Evolutionary conservation across 2,113 vertebrate species (phyloP).

Genomic region (Indri indri): DNA sequence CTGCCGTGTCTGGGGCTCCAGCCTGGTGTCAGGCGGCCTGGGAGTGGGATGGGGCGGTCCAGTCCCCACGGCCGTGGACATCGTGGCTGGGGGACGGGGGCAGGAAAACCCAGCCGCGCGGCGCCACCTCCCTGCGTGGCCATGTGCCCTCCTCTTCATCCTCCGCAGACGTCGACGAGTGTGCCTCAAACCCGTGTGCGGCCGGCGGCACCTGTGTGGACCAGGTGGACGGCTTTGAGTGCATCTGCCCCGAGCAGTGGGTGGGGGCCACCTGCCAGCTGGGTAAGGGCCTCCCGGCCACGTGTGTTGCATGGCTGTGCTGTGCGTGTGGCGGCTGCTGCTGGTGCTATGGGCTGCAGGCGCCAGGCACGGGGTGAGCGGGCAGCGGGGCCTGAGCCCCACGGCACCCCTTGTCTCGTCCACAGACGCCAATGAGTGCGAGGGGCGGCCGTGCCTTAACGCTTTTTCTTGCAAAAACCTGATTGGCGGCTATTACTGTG

Average conservation of each 20-base stretch:
- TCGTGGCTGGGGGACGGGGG: not conserved
- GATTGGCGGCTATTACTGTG: conserved; percentile 99
- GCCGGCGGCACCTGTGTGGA: conserved; percentile 94
- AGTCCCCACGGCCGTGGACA: accelerated
- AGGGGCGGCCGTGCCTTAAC: conserved; percentile 94
- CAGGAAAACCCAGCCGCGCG: accelerated
- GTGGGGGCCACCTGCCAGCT: conserved; percentile 95
- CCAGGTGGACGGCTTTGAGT: conserved; percentile 92
- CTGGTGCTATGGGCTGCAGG: conserved; percentile 73
- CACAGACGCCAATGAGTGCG: conserved; percentile 98
- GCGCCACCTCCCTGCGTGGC: accelerated
- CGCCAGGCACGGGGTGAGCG: not conserved
- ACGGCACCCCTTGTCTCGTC: conserved; percentile 87
- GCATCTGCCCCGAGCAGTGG: conserved; percentile 94
- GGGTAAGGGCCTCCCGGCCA: conserved; percentile 83
- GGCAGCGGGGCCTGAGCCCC: conserved; percentile 79
- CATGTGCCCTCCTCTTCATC: not conserved
- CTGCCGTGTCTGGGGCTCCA: not conserved
- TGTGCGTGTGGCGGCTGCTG: not conserved
- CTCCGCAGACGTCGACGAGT: conserved; percentile 93
- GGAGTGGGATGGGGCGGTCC: accelerated
- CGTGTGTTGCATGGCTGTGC: not conserved
- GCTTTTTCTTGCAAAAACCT: conserved; percentile 99
- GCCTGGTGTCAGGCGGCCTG: not conserved
- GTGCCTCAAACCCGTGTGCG: conserved; percentile 91